Conservation (phyloP, 2,888 invertebrate species). For the Silvanus unidentatus region DNA sequence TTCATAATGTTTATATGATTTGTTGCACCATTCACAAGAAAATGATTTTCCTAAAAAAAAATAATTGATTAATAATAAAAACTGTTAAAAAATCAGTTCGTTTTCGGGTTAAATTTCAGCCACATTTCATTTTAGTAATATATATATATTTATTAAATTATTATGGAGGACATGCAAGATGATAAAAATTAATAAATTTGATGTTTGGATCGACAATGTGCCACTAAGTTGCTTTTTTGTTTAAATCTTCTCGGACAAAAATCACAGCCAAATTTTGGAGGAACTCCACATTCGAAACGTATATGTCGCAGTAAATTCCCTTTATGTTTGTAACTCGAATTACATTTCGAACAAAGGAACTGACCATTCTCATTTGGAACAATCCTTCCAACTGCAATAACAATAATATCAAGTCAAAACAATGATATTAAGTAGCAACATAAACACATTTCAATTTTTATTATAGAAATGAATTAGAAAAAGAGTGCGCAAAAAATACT, state of each 20-base stretch:
- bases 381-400: slow-evolving; percentile 30
- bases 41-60: slow-evolving; percentile 36
- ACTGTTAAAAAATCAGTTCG: too few species aligned
- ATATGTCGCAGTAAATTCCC: slow-evolving; percentile 36
- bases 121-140: too few species aligned
- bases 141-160: too few species aligned
- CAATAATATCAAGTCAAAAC: neutral
- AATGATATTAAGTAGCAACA: neutral
- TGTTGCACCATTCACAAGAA: neutral
- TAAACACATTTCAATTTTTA: neutral
- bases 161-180: too few species aligned
- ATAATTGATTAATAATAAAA: too few species aligned
- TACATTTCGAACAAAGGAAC: slow-evolving; percentile 32
- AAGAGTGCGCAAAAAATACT: too few species aligned
- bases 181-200: too few species aligned
- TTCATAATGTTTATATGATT: slow-evolving; percentile 1
- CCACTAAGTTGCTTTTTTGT: slow-evolving; percentile 49
- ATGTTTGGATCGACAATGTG: slow-evolving; percentile 42
- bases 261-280: slow-evolving; percentile 48
- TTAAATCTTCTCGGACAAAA: slow-evolving; percentile 44
- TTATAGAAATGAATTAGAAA: too few species aligned
- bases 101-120: too few species aligned
- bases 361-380: slow-evolving; percentile 31
- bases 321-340: slow-evolving; percentile 34
- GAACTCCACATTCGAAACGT: slow-evolving; percentile 37